phyloP scores from a whole-genome alignment of 2,888 invertebrate species.

The Diaprepes abbreviatus region DNA sequence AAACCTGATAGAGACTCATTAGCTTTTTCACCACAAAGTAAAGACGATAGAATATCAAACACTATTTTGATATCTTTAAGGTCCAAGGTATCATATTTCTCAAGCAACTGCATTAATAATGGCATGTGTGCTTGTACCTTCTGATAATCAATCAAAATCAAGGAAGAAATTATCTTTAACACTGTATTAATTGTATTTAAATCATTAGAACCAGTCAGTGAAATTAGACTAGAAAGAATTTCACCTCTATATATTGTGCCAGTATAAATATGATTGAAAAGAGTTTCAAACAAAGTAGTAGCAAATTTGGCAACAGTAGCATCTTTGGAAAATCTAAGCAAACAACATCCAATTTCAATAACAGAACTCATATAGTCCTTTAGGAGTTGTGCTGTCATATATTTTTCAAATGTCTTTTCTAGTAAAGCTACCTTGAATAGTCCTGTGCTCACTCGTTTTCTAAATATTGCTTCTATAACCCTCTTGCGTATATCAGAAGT shows the following conservation, averaged over 20 bases:
- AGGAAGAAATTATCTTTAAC: constrained; percentile 57
- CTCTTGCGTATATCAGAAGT: constrained; percentile 73
- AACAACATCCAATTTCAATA: constrained; percentile 71
- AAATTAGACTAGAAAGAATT: constrained; percentile 60
- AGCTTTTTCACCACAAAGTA: constrained; percentile 74
- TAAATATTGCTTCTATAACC: constrained; percentile 74
- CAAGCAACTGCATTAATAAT: constrained; percentile 77
- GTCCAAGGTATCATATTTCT: constrained; percentile 81
- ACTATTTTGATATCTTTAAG: constrained; percentile 81
- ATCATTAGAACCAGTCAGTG: constrained; percentile 59
- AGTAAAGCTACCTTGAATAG: constrained; percentile 73
- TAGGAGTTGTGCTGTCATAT: constrained; percentile 66
- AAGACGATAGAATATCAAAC: constrained; percentile 83
- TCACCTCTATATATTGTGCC: constrained; percentile 59
- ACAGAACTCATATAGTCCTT: constrained; percentile 72
- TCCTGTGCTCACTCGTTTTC: constrained; percentile 74
- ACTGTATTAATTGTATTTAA: constrained; percentile 55
- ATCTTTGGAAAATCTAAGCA: constrained; percentile 70
- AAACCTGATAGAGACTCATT: constrained; percentile 70
- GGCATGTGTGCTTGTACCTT: constrained; percentile 73
- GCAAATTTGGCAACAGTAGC: constrained; percentile 73
- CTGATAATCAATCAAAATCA: constrained; percentile 62
- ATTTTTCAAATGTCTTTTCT: constrained; percentile 72
- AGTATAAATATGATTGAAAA: constrained; percentile 64
- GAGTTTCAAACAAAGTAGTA: constrained; percentile 71